A percentile compares a stretch with the other conserved stretches of the same genome.
These are phyloP conservation scores for Cepaea nemoralis DNA, from an alignment of 1,140 invertebrate genomes.

Conservation along the genomic window DNA sequence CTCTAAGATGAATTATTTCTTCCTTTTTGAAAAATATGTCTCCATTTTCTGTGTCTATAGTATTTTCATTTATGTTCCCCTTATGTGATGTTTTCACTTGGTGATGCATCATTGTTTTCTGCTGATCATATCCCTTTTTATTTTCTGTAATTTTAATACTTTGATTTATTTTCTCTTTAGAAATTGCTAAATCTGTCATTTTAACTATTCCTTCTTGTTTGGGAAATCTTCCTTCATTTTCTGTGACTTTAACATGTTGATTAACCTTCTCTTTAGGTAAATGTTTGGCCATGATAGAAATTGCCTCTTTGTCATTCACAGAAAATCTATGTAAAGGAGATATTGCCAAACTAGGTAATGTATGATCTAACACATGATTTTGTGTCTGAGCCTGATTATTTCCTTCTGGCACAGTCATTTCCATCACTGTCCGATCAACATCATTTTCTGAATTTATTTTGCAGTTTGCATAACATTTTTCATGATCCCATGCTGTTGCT, in stretches of 20 bases:
- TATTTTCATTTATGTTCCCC: too few relatives aligned
- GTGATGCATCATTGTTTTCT: too few relatives aligned
- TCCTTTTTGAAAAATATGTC: not conserved
- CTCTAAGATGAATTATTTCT: not conserved
- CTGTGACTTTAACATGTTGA: not conserved
- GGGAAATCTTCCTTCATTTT: not conserved
- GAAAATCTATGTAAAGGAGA: not conserved
- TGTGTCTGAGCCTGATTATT: too few relatives aligned
- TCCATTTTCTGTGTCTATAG: too few relatives aligned
- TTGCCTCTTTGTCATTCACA: not conserved
- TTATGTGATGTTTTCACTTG: too few relatives aligned
- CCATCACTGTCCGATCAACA: too few relatives aligned
- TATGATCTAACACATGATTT: not conserved
- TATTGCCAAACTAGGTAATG: not conserved
- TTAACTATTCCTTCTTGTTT: too few relatives aligned
- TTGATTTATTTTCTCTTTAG: not conserved
- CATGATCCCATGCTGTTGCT: slow-evolving; percentile 35
- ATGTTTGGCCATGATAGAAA: not conserved
- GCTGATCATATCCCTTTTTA: too few relatives aligned
- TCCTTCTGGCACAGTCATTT: too few relatives aligned
- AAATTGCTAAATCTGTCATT: too few relatives aligned
- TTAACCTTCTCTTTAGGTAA: not conserved
- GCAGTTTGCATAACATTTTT: too few relatives aligned
- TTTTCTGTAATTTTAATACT: not conserved
- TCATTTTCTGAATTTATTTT: slow-evolving; percentile 5